phyloP scores from a whole-genome alignment of 2,888 invertebrate species.

The Trichogramma evanescens region DNA sequence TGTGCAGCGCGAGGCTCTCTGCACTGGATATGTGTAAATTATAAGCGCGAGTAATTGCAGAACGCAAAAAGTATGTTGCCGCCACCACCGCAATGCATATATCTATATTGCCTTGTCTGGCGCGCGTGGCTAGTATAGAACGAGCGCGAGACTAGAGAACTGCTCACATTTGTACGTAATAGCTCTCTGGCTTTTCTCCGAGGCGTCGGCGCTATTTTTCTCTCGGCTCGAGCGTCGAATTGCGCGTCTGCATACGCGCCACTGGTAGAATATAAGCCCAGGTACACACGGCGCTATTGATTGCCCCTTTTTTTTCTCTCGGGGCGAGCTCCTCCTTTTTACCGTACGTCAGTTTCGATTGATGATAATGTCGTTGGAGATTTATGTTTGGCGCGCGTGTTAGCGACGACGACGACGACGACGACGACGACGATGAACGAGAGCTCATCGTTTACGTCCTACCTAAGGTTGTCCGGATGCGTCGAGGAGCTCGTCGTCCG shows the following conservation, averaged over 20 bases:
- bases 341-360: conserved; percentile 3
- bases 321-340: neutral
- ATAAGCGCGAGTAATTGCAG: neutral
- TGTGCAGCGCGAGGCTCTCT: neutral
- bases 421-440: no score
- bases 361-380: conserved; percentile 10
- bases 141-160: no score
- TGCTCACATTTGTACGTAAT: no score
- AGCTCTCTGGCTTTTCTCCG: no score
- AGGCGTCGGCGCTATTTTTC: neutral
- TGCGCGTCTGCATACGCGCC: neutral
- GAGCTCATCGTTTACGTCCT: no score
- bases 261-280: neutral
- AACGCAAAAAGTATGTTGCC: neutral
- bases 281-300: neutral
- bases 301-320: no score
- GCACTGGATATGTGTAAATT: no score
- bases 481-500: no score
- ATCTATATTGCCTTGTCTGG: neutral
- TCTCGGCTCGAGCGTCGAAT: neutral
- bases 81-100: neutral
- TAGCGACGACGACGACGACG: no score
- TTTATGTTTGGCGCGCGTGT: neutral
- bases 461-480: no score
- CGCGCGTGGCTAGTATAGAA: no score